phyloP scores from a whole-genome alignment of 2,113 vertebrate species.

The Turnix velox region DNA sequence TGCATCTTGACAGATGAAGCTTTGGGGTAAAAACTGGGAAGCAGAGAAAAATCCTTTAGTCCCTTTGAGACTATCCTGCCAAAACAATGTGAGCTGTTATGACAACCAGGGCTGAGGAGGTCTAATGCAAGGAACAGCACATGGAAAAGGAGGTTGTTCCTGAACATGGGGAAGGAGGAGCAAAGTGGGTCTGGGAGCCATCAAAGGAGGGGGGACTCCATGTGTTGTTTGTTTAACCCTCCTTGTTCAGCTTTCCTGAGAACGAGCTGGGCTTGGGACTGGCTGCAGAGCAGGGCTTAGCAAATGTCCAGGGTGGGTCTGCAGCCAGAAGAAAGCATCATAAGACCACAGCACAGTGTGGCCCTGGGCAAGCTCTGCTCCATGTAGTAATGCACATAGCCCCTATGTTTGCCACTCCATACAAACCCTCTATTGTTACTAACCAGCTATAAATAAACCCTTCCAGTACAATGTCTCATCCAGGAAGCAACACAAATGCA shows the following conservation, averaged over 20 bases:
- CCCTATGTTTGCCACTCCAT: background rate
- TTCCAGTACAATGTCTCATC: constrained; percentile 44
- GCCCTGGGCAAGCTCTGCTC: background rate
- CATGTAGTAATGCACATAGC: background rate
- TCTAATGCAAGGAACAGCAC: background rate
- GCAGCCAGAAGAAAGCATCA: background rate
- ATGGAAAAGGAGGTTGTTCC: background rate
- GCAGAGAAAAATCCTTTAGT: background rate
- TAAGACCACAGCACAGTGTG: fast-evolving
- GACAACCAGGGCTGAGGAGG: background rate
- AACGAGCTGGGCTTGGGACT: background rate
- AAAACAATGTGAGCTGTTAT: background rate
- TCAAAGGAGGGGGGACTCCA: background rate
- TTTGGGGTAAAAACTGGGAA: background rate
- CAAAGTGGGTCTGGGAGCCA: fast-evolving
- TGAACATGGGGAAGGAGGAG: background rate
- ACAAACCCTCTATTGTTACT: constrained; percentile 45
- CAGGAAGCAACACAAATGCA: constrained; percentile 54
- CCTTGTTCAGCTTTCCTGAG: background rate
- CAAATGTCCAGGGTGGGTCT: fast-evolving
- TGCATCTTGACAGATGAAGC: background rate
- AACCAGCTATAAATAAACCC: constrained; percentile 38
- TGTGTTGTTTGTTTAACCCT: background rate
- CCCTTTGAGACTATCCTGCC: background rate
- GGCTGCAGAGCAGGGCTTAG: background rate